Base-by-base conservation (phyloP, 2,797 vertebrate genomes). In the Poeciliopsis presidionis region DNA sequence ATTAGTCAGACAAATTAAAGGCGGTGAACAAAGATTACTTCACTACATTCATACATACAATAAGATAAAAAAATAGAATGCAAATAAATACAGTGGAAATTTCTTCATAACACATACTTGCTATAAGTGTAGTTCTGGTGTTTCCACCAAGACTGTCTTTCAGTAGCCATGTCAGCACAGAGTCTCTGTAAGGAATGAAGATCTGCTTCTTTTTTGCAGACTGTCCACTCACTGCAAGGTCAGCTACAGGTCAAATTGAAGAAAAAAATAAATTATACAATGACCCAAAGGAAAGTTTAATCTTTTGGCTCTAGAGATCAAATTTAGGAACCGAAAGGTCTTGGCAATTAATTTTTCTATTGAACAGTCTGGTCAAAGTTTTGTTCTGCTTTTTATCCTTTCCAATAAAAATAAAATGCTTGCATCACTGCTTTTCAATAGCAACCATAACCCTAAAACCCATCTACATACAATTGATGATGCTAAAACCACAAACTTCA, bases 81-180 rank as follows among this genome's bases (percentile, higher is more conserved):
- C 4, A 8, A 2, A 70, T 51, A 74, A 74, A 69, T 69, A n/a
- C 67, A 76, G 33, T 8, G 39, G 39, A 71, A 80, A 72, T 71
- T 33, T 41, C 3, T 72, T 65, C 59, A 72, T 73, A 16, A 16
- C 25, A 94, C 97, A 96, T 96, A 99, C 98, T 98, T 84, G 98
- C 97, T 87, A 99, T 97, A 97, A 99, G 98, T 76, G 98, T 97
- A 30, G 98, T 99, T 95, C 97, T 96, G 57, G 97, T 97, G 95
- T 99, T 99, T 94, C 98, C 98, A 87, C 98, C 97, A 82, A 99
- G 96, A 91, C 97, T 99, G 92, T 99, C 98, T 95, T 99, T 99
- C 67, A 99, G 95, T 3, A 99, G 94, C 98, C 98, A 99, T 6
- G 98, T 99, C 91, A 99, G 96, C 90, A 98, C 97, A 3, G 98